Percentiles rank a stretch among this genome's conserved stretches.
phyloP scores from a whole-genome alignment of 2,888 invertebrate species.

The Agriopis leucophaearia region DNA sequence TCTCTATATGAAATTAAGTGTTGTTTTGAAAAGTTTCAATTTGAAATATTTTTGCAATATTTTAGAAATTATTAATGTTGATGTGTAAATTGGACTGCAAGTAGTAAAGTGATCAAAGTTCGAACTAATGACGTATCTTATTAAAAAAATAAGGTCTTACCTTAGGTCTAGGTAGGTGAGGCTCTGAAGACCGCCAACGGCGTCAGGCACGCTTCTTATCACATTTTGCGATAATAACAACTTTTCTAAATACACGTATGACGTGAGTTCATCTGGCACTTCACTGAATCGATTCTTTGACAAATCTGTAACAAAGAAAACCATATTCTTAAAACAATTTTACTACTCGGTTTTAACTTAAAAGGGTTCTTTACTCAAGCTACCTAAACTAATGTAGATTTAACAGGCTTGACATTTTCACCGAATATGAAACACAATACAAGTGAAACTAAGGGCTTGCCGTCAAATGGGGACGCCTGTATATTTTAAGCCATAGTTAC shows the following conservation, averaged over 20 bases:
- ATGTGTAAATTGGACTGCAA: too few species aligned
- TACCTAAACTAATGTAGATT: constrained; percentile 14
- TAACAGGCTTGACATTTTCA: constrained; percentile 39
- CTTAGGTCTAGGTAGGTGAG: constrained; percentile 96
- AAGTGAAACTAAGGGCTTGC: constrained; percentile 33
- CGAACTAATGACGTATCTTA: not conserved
- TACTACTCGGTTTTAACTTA: not conserved
- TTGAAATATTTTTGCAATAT: not conserved
- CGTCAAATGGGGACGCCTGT: constrained; percentile 37
- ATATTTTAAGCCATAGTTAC: constrained; percentile 48
- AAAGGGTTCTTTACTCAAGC: constrained; percentile 2
- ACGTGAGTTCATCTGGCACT: constrained; percentile 95
- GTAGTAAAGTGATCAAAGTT: too few species aligned
- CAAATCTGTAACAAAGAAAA: constrained; percentile 78
- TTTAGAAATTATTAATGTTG: too few species aligned
- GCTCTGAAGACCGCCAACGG: constrained; percentile 93
- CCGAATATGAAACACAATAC: constrained; percentile 46
- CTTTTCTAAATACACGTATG: constrained; percentile 95
- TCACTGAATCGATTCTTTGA: constrained; percentile 91
- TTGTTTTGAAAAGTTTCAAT: not conserved
- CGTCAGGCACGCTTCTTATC: constrained; percentile 94
- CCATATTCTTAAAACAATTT: constrained; percentile 5
- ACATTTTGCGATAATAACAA: constrained; percentile 96
- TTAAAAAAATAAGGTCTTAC: constrained; percentile 70
- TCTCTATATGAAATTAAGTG: not conserved